Conservation (phyloP, 2,797 vertebrate genomes). For the Erethizon dorsatum region DNA sequence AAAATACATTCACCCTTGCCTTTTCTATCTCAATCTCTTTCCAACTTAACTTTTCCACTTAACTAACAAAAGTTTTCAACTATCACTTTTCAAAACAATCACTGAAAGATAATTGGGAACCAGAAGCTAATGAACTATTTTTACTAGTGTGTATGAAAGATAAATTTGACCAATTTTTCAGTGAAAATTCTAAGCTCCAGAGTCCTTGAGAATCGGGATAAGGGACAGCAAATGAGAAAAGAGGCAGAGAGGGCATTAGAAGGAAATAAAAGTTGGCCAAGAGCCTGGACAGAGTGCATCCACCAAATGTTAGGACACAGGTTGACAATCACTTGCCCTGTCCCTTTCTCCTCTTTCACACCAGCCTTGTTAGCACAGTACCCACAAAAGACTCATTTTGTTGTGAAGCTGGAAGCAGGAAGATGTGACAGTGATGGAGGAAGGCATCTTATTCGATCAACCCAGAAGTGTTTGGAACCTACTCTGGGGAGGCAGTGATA, state of each 20-base stretch:
- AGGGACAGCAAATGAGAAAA: background rate
- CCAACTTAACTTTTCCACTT: background rate
- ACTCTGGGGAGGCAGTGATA: background rate
- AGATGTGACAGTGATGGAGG: background rate
- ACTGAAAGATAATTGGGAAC: background rate
- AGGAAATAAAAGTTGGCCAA: background rate
- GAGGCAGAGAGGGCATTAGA: background rate
- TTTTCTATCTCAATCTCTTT: background rate
- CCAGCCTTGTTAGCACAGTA: background rate
- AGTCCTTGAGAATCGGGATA: background rate
- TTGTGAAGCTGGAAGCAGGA: background rate
- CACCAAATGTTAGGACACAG: rapidly evolving
- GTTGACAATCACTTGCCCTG: background rate
- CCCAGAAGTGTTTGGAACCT: background rate
- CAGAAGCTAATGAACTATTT: background rate
- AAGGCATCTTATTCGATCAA: background rate
- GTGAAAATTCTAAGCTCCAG: background rate
- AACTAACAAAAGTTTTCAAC: background rate
- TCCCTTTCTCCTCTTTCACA: background rate
- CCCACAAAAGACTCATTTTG: background rate
- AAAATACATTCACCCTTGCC: background rate
- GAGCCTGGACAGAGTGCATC: background rate
- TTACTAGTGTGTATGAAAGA: background rate
- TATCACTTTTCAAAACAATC: background rate
- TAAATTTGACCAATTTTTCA: background rate